Evolutionary conservation across 2,888 invertebrate genomes (phyloP).

Genomic region (Phyto melanocephala): DNA sequence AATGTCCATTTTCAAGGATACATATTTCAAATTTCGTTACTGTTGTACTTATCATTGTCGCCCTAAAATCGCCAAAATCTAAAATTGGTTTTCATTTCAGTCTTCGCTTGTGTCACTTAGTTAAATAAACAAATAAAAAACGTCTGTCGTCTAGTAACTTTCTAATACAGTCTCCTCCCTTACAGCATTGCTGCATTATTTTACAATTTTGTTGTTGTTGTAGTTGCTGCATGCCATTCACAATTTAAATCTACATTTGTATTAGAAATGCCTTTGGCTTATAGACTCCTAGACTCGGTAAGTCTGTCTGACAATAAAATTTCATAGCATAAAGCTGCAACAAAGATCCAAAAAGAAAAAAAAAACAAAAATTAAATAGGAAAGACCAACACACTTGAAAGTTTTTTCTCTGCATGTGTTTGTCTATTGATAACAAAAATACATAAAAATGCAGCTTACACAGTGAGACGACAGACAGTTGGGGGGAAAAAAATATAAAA

Average conservation of each 20-base stretch:
- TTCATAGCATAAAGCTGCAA: not conserved
- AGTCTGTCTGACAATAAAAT: conserved; percentile 37
- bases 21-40: not conserved
- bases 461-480: not conserved
- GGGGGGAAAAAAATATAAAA: not conserved
- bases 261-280: conserved; percentile 60
- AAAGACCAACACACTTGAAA: conserved; percentile 16
- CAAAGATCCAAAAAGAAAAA: not conserved
- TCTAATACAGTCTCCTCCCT: conserved; percentile 55
- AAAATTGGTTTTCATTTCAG: conserved; percentile 21
- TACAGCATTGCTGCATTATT: not conserved
- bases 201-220: conserved; percentile 13
- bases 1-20: conserved; percentile 30
- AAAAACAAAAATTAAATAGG: not conserved
- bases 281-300: conserved; percentile 43
- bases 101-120: conserved; percentile 29
- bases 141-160: conserved; percentile 53
- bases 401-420: conserved; percentile 20
- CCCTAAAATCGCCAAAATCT: conserved; percentile 18
- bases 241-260: conserved; percentile 59
- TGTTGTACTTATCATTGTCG: conserved; percentile 21
- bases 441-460: conserved; percentile 29
- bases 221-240: conserved; percentile 36
- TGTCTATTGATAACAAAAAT: conserved; percentile 46
- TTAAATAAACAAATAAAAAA: not conserved